phyloP scores from a whole-genome alignment of 2,888 invertebrate genomes.

The Neocrepidodera transversa region DNA sequence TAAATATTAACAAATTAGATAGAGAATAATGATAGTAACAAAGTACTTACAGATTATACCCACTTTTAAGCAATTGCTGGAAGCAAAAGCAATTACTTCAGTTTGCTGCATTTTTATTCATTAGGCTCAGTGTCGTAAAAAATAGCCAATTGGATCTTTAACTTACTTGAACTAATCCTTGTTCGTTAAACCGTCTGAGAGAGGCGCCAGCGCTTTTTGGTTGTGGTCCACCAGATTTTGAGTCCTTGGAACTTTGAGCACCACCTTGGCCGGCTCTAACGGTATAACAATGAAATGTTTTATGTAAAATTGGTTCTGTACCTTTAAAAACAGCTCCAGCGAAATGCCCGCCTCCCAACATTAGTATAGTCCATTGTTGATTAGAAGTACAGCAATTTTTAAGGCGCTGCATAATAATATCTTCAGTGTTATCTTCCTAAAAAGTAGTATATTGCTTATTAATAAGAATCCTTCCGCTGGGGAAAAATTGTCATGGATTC shows the following conservation, averaged over 20 bases:
- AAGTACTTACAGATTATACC: too few relatives aligned
- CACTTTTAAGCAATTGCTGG: too few relatives aligned
- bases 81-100: too few relatives aligned
- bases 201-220: slow-evolving; percentile 84
- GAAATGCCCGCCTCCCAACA: slow-evolving; percentile 87
- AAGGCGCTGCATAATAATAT: slow-evolving; percentile 33
- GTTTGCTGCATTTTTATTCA: too few relatives aligned
- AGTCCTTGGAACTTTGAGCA: slow-evolving; percentile 73
- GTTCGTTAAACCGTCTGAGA: slow-evolving; percentile 80
- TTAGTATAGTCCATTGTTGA: slow-evolving; percentile 74
- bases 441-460: slow-evolving; percentile 20
- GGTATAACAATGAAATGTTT: slow-evolving; percentile 87
- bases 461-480: too few relatives aligned
- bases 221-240: slow-evolving; percentile 65
- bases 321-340: slow-evolving; percentile 74
- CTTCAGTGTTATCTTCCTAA: slow-evolving; percentile 46
- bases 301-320: slow-evolving; percentile 68
- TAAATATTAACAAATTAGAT: too few relatives aligned
- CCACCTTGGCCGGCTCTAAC: slow-evolving; percentile 85
- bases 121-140: too few relatives aligned
- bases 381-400: slow-evolving; percentile 53
- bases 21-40: too few relatives aligned
- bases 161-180: slow-evolving; percentile 73
- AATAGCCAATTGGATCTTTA: too few relatives aligned
- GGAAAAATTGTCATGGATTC: too few relatives aligned